Conservation (phyloP, 2,113 vertebrate genomes). For the Caloenas nicobarica region DNA sequence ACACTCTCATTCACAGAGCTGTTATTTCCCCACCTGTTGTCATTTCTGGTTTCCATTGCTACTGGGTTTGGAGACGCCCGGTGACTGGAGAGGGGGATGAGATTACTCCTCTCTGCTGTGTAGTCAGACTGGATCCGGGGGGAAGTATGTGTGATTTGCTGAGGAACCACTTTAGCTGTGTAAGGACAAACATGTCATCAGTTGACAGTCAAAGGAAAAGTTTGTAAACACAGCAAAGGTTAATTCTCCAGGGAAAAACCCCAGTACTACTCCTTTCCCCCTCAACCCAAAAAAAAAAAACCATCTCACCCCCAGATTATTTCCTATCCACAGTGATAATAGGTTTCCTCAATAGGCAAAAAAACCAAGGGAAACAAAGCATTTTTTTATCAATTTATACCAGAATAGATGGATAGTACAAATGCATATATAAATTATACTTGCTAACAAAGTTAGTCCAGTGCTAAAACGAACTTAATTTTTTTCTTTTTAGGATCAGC, state of each 20-base stretch:
- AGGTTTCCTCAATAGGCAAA: not conserved
- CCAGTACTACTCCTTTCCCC: not conserved
- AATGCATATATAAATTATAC: not conserved
- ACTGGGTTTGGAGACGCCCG: slow-evolving; percentile 94
- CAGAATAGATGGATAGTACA: not conserved
- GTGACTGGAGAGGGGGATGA: slow-evolving; percentile 92
- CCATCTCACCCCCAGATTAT: not conserved
- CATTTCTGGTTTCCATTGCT: slow-evolving; percentile 93
- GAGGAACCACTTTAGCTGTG: slow-evolving; percentile 97
- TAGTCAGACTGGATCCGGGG: slow-evolving; percentile 95
- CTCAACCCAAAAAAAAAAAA: not conserved
- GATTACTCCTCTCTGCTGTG: slow-evolving; percentile 87
- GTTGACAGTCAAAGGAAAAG: not conserved
- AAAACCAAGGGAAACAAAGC: not conserved
- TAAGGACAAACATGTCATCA: not conserved
- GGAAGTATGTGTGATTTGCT: slow-evolving; percentile 94
- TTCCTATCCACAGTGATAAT: not conserved
- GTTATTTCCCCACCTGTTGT: slow-evolving; percentile 84
- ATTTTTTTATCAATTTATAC: not conserved
- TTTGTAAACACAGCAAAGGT: not conserved
- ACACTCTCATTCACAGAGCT: not conserved
- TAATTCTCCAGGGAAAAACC: not conserved
- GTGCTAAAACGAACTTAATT: not conserved
- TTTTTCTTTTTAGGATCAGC: not conserved
- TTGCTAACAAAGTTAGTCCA: not conserved